A percentile compares a stretch with the other conserved stretches of the same genome.
These are phyloP conservation scores for Platycnemis pennipes DNA, from an alignment of 2,888 invertebrate genomes.

Conservation along the genomic window DNA sequence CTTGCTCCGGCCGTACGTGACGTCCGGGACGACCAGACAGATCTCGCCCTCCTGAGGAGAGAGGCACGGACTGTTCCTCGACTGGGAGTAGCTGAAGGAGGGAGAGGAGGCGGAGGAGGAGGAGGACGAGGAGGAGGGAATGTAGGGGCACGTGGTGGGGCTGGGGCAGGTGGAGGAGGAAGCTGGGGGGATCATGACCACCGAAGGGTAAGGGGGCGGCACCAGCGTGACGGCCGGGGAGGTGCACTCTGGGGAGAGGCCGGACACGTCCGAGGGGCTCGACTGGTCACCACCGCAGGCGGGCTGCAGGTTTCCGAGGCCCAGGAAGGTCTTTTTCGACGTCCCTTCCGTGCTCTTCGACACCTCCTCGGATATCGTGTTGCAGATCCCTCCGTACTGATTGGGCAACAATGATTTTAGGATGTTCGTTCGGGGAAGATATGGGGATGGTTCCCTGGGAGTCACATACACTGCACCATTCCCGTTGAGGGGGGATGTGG, in stretches of 20 bases:
- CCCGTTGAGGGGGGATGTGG: conserved; percentile 30
- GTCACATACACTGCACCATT: conserved; percentile 56
- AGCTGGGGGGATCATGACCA: conserved; percentile 30
- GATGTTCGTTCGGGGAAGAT: conserved; percentile 11
- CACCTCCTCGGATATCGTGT: conserved; percentile 52
- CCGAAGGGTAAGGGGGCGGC: conserved; percentile 74
- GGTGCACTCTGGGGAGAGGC: conserved; percentile 74
- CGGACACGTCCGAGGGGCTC: conserved; percentile 69
- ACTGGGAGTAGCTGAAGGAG: conserved; percentile 22
- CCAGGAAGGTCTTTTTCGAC: conserved; percentile 31
- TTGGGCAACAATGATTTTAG: conserved; percentile 38
- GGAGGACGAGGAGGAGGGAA: conserved; percentile 38
- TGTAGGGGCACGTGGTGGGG: conserved; percentile 46
- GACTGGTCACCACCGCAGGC: conserved; percentile 62
- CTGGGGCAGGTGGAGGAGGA: conserved; percentile 49
- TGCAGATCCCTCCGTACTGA: conserved; percentile 44
- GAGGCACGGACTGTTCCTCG: conserved; percentile 46
- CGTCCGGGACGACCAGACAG: conserved; percentile 63
- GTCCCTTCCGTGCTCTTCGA: conserved; percentile 51
- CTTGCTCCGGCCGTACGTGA: conserved; percentile 34
- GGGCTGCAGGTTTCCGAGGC: conserved; percentile 33
- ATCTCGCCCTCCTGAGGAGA: conserved; percentile 59
- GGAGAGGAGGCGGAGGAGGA: conserved; percentile 46
- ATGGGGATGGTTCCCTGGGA: conserved; percentile 22
- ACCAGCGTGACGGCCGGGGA: conserved; percentile 74